Conservation (phyloP, 2,888 invertebrate genomes). For the Cantharis lateralis region DNA sequence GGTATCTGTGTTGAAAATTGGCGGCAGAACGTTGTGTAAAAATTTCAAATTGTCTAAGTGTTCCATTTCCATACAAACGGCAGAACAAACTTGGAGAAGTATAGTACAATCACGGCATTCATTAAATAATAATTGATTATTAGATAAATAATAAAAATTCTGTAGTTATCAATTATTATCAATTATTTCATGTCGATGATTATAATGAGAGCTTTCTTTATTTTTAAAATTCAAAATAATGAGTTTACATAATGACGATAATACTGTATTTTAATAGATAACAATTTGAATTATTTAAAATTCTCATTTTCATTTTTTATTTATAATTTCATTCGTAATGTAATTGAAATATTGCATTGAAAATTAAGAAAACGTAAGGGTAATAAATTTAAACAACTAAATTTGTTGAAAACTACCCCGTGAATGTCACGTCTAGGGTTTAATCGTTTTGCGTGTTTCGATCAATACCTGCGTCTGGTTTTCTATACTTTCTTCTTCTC, state of each 20-base stretch:
- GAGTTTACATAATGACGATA: not conserved
- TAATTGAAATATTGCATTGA: not conserved
- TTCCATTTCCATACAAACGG: too few species aligned
- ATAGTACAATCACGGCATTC: too few species aligned
- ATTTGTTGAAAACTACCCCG: not conserved
- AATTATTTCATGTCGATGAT: not conserved
- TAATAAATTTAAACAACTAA: not conserved
- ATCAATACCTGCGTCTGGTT: conserved; percentile 36
- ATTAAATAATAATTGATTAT: too few species aligned
- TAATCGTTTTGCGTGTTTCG: conserved; percentile 26
- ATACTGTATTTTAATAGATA: not conserved
- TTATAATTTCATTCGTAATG: too few species aligned
- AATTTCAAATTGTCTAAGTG: too few species aligned
- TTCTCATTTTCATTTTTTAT: too few species aligned
- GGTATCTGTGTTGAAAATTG: too few species aligned
- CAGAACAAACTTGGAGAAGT: too few species aligned
- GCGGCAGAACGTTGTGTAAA: too few species aligned
- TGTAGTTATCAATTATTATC: not conserved
- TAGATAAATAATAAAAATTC: too few species aligned
- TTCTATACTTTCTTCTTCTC: conserved; percentile 23
- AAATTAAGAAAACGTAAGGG: not conserved
- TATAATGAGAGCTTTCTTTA: not conserved
- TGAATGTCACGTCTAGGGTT: conserved; percentile 12
- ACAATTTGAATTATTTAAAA: not conserved
- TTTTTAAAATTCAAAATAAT: not conserved